Percentiles rank a stretch among this genome's conserved stretches.
Conservation (phyloP, 1,140 invertebrate species). For the Arion vulgaris region DNA sequence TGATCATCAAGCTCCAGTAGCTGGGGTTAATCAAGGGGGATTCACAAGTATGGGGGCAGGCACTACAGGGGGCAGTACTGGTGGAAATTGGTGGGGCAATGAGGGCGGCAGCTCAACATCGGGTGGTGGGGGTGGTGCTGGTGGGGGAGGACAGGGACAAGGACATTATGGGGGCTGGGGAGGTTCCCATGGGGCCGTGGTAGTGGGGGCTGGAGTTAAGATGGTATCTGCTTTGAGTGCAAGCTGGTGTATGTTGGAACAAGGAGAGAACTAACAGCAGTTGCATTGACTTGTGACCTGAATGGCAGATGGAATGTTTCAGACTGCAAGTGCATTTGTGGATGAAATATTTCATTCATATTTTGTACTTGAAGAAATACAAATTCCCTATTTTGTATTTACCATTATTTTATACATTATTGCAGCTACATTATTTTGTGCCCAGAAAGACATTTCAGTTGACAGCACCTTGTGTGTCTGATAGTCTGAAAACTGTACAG, state of each 20-base stretch:
- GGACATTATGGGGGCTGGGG: slow-evolving; percentile 43
- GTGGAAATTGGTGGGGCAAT: slow-evolving; percentile 38
- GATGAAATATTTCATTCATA: too few relatives aligned
- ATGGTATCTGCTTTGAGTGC: not conserved
- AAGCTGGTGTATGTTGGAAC: not conserved
- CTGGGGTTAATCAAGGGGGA: not conserved
- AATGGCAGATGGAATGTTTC: too few relatives aligned
- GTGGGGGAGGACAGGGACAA: too few relatives aligned
- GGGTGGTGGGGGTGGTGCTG: slow-evolving; percentile 15
- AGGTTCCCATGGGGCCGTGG: slow-evolving; percentile 36
- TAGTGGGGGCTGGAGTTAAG: slow-evolving; percentile 37
- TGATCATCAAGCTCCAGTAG: slow-evolving; percentile 13
- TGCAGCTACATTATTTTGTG: too few relatives aligned
- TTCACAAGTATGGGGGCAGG: slow-evolving; percentile 30
- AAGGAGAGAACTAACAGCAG: not conserved
- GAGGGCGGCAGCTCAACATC: not conserved
- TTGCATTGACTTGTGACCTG: too few relatives aligned
- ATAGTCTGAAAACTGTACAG: too few relatives aligned
- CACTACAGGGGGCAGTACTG: not conserved
- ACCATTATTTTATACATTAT: too few relatives aligned
- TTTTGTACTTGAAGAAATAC: too few relatives aligned
- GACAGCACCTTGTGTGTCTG: too few relatives aligned
- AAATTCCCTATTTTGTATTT: too few relatives aligned
- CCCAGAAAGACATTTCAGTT: too few relatives aligned
- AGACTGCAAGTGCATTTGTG: too few relatives aligned